Conservation (phyloP, 2,888 invertebrate genomes). For the Synanthedon andrenaeformis region DNA sequence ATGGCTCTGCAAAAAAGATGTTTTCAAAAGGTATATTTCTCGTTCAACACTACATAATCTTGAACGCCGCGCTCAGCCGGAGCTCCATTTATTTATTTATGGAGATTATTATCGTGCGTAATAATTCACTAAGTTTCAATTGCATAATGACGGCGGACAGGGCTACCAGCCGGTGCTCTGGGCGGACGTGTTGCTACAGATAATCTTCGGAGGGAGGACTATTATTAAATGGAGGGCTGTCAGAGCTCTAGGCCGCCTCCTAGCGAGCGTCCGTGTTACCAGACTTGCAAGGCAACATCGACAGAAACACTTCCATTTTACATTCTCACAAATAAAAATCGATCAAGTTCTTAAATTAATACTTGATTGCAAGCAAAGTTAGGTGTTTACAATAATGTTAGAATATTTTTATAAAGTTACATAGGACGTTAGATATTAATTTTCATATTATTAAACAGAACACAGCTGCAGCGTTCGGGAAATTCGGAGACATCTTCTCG, state of each 20-base stretch:
- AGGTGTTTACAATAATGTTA: too few species aligned
- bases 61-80: slow-evolving; percentile 7
- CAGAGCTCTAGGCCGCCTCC: slow-evolving; percentile 37
- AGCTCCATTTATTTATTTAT: slow-evolving; percentile 62
- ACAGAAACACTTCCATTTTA: background rate
- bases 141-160: slow-evolving; percentile 66
- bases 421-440: too few species aligned
- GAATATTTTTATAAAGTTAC: too few species aligned
- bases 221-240: slow-evolving; percentile 62
- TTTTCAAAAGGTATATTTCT: background rate
- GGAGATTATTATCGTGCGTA: slow-evolving; percentile 65
- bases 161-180: slow-evolving; percentile 50
- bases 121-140: slow-evolving; percentile 71
- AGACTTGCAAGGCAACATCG: slow-evolving; percentile 2
- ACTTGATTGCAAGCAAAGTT: too few species aligned
- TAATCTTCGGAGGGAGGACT: slow-evolving; percentile 53
- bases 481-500: too few species aligned
- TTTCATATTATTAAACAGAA: too few species aligned
- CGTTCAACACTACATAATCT: background rate
- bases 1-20: background rate
- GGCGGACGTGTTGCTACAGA: slow-evolving; percentile 49
- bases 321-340: background rate
- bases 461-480: too few species aligned
- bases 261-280: slow-evolving; percentile 11
- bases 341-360: too few species aligned